A percentile compares a stretch with the other conserved stretches of the same genome.
Conservation (phyloP, 1,140 invertebrate species). For the Rhizoglyphus robini region DNA sequence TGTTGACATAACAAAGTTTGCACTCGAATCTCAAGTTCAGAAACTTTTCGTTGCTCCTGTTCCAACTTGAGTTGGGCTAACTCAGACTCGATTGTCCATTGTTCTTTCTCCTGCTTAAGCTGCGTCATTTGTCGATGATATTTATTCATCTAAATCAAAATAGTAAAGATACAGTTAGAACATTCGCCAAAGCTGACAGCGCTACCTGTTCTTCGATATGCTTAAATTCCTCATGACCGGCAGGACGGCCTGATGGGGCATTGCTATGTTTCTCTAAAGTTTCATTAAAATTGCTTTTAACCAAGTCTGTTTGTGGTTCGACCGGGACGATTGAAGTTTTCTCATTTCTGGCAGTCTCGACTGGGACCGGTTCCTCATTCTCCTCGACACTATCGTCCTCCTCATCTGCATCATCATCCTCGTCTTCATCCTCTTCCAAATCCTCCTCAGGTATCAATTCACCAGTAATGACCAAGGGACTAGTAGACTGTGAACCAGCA, state of each 20-base stretch:
- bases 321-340: background rate
- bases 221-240: background rate
- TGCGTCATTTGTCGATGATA: background rate
- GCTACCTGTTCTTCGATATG: background rate
- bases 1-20: background rate
- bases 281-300: too few relatives aligned
- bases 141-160: background rate
- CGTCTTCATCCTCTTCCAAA: background rate
- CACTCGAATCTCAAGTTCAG: background rate
- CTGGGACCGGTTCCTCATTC: background rate
- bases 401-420: background rate
- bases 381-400: background rate
- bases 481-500: background rate
- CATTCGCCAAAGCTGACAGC: background rate
- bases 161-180: background rate
- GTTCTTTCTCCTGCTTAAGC: constrained; percentile 35
- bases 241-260: too few relatives aligned
- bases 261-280: too few relatives aligned
- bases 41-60: background rate
- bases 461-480: background rate
- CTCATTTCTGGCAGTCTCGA: background rate
- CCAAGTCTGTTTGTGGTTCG: background rate
- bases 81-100: constrained; percentile 40
- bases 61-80: constrained; percentile 35
- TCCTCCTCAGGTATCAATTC: background rate